phyloP scores from a whole-genome alignment of 2,888 invertebrate species.

The Cinara cedri region DNA sequence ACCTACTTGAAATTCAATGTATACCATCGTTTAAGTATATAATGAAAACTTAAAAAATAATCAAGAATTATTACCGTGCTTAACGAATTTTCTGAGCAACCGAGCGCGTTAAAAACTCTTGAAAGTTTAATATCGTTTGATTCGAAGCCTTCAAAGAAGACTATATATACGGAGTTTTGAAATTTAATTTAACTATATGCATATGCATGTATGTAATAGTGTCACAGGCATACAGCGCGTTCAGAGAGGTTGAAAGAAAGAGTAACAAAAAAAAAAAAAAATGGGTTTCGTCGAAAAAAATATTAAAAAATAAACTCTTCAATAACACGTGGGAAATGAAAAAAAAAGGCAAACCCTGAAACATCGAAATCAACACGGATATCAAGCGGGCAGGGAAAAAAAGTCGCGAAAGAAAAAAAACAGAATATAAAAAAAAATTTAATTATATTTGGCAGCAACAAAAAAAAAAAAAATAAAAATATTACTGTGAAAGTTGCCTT shows the following conservation, averaged over 20 bases:
- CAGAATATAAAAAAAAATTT: constrained; percentile 14
- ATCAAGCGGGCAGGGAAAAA: neutral
- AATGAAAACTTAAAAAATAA: constrained; percentile 15
- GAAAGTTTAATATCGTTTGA: constrained; percentile 38
- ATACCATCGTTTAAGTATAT: neutral
- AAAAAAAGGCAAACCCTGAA: neutral
- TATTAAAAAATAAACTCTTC: constrained; percentile 1
- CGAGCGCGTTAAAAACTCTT: constrained; percentile 21
- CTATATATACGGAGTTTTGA: constrained; percentile 1
- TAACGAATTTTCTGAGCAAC: neutral
- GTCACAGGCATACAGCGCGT: constrained; percentile 3
- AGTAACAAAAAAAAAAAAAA: neutral
- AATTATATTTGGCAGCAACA: neutral
- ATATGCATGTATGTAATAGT: no score
- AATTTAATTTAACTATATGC: constrained; percentile 29
- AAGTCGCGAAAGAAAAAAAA: constrained; percentile 7
- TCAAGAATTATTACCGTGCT: neutral
- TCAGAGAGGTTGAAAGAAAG: neutral
- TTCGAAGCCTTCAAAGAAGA: constrained; percentile 20
- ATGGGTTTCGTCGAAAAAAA: constrained; percentile 6
- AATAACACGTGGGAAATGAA: neutral
- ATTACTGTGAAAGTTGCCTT: neutral
- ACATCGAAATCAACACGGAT: neutral
- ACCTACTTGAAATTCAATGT: neutral
- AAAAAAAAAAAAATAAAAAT: neutral